Evolutionary conservation across 64 coral and sea anemone genomes (phyloP).

Genomic region (Montipora efflorescens): DNA sequence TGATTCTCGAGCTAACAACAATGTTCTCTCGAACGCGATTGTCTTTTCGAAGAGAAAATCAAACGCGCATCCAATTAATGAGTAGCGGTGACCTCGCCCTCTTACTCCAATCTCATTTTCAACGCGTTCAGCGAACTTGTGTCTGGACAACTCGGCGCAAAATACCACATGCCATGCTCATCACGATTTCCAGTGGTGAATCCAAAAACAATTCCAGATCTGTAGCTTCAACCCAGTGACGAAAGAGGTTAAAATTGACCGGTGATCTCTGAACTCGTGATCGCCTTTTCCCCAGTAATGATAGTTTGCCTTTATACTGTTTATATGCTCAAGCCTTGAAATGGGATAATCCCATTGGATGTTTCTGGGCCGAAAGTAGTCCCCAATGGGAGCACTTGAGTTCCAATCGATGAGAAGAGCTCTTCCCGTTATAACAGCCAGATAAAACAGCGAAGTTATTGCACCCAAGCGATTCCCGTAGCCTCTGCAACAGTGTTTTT

Average conservation of each 20-base stretch:
- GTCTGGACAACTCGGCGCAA: conserved; percentile 43
- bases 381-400: neutral
- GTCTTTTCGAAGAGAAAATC: conserved; percentile 64
- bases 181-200: conserved; percentile 51
- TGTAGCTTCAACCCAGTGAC: conserved; percentile 31
- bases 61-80: conserved; percentile 57
- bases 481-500: conserved; percentile 22
- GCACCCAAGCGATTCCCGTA: conserved; percentile 70
- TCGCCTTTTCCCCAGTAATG: conserved; percentile 75
- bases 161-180: conserved; percentile 50
- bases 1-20: conserved; percentile 15
- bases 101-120: conserved; percentile 31
- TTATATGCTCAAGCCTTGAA: conserved; percentile 15
- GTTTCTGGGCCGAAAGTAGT: conserved; percentile 52
- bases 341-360: conserved; percentile 55
- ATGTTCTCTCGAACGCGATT: conserved; percentile 22
- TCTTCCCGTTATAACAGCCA: conserved; percentile 60
- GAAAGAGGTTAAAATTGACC: conserved; percentile 33
- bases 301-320: neutral
- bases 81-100: conserved; percentile 5
- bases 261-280: conserved; percentile 15
- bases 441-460: conserved; percentile 45
- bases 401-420: conserved; percentile 59
- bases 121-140: conserved; percentile 30
- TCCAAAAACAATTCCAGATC: conserved; percentile 46